Evolutionary conservation across 2,888 invertebrate genomes (phyloP), one percentile per base, ranked within the genome.

Genomic region (Rhagonycha lutea): DNA sequence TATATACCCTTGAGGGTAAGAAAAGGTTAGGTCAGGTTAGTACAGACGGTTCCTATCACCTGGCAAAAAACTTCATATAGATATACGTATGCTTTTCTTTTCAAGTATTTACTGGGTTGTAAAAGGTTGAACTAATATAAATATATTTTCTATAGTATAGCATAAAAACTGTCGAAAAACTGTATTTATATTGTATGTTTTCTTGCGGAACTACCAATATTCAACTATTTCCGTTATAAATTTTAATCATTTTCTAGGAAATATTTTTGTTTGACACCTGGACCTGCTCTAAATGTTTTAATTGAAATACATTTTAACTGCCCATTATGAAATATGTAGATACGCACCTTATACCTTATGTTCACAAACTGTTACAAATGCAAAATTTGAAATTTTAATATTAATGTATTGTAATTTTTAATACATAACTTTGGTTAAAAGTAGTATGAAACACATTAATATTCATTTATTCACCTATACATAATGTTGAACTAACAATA

Each of bases 11-110:
- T 68, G 73, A 75, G 77, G 80, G 78, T 76, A 79, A 76, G 79
- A 77, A 79, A 79, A 84, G 85, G 84, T 85, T 83, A 83, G 83
- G 83, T 83, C 84, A 84, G 83, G 84, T 84, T 82, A 81, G 81
- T 81, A 80, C 73, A 80, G 79, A 80, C 79, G 82, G 78, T 77
- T 79, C 79, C 76, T 83, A 82, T 85, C 85, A 85, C 85, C 85
- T 85, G 85, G 85, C 81, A 69, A 10, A n/a, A 29, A 29, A 10
- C 29, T 29, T 28, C 8, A 28, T 28, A 28, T 28, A 18, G 1
- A 18, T 18, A 18, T 18, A 18, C 1, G 18, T 18, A 28, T 28
- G 28, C 9, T 28, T 9, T 28, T 28, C 2, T 9, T 28, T 28
- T 9, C 28, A 28, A 28, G 28, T 28, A 28, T 2, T 8, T 28